Conservation (phyloP, 2,113 vertebrate genomes). For the Pontoporia blainvillei region DNA sequence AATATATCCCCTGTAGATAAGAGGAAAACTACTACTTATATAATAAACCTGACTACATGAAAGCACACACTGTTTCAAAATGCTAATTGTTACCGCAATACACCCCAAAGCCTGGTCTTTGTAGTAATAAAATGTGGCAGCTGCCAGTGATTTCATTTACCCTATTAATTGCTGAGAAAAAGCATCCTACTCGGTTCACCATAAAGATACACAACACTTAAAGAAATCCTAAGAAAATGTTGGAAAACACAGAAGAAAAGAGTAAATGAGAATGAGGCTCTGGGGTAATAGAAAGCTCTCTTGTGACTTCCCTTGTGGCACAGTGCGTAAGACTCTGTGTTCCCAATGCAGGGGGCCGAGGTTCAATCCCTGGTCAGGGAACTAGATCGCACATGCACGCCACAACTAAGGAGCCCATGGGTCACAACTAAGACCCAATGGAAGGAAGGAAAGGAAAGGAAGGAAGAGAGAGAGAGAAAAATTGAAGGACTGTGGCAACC, state of each 20-base stretch:
- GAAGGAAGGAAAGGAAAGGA: no score
- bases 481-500: not conserved
- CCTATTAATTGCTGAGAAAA: not conserved
- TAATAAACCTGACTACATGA: constrained; percentile 22
- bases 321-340: no score
- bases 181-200: not conserved
- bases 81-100: not conserved
- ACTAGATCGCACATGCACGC: no score
- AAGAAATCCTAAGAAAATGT: not conserved
- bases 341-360: no score
- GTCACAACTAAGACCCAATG: no score
- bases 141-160: not conserved
- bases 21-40: not conserved
- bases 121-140: not conserved
- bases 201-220: not conserved
- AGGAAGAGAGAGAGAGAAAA: no score
- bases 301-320: no score
- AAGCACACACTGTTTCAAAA: constrained; percentile 12
- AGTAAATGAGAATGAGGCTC: not conserved
- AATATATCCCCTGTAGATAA: not conserved
- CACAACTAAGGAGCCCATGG: no score
- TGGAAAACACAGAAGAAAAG: not conserved
- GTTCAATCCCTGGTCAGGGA: no score
- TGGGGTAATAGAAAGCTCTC: not conserved
- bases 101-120: not conserved